Base-by-base conservation (phyloP, 2,888 invertebrate genomes). In the Cantharis rustica region DNA sequence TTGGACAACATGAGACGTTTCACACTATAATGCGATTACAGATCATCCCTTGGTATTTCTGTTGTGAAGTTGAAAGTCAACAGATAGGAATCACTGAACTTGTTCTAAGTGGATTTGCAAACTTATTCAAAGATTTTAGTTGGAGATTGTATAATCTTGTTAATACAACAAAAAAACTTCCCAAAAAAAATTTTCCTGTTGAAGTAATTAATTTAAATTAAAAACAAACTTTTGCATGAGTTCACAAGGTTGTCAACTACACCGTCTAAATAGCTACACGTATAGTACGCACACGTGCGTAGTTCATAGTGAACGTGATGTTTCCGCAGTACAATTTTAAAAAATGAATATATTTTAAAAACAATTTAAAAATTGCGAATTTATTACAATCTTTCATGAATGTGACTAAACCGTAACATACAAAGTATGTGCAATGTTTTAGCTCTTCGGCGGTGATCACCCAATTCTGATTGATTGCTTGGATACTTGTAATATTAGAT, bases 11-110 rank as follows among this genome's bases (percentile, higher is more conserved):
- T 66, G 17, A 20, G 17, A 63, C 63, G n/a, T 20, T 66, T 20
- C 20, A 66, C 64, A 16, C 17, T 66, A 20, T 66, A 15, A 66
- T 66, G 16, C 74, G 70, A 75, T 71, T 75, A 75, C 66, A 61
- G 70, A 75, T 75, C 75, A 70, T 74, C 66, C 70, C 66, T 26
- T 15, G 17, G 66, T 70, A 66, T 61, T 75, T 61, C n/a, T 66
- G 71, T 27, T 66, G 63, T 63, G 66, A 71, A 75, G 61, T 68
- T 27, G 64, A 20, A 61, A 75, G 71, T 71, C 64, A 74, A 71
- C 71, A 75, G 75, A 70, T 70, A 66, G 16, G 68, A 72, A 69
- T 73, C 68, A 23, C 17, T 17, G 11, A 73, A 72, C 64, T 68
- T 66, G 64, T 66, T 68, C 20, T 66, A 66, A 66, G 64, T 66